Evolutionary conservation across 2,113 vertebrate genomes (phyloP).

Genomic region (Oriolus oriolus): DNA sequence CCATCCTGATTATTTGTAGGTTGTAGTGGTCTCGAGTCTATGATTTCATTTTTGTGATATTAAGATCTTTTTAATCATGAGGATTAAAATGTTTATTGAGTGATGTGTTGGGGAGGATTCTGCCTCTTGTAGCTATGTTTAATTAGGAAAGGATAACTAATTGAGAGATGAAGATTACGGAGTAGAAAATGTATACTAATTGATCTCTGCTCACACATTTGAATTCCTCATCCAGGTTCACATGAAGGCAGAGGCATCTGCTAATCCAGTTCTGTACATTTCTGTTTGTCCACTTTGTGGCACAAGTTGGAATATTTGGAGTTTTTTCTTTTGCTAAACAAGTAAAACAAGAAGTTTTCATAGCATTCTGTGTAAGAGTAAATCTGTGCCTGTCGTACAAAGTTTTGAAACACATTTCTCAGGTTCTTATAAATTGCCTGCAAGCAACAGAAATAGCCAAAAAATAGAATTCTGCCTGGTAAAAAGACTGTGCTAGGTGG

Average conservation of each 20-base stretch:
- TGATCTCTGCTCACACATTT: background rate
- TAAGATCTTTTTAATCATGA: background rate
- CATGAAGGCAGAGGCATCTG: background rate
- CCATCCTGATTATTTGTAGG: background rate
- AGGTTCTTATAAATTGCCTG: background rate
- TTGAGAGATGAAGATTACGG: background rate
- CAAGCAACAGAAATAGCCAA: background rate
- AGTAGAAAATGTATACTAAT: background rate
- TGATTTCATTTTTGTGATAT: background rate
- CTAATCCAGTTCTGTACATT: background rate
- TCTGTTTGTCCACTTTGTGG: background rate
- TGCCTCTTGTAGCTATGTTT: background rate
- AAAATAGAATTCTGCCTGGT: background rate
- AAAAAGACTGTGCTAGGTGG: background rate
- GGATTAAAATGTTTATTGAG: background rate
- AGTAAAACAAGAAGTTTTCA: background rate
- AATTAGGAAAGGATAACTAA: slow-evolving; percentile 2
- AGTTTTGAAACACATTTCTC: background rate
- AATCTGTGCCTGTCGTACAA: background rate
- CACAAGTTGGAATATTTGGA: background rate
- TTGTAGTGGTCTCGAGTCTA: background rate
- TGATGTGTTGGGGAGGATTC: background rate
- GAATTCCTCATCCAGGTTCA: background rate
- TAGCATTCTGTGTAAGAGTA: background rate
- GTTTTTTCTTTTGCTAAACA: background rate